Base-by-base conservation (phyloP, 2,888 invertebrate species). In the Amblyteles armatorius region DNA sequence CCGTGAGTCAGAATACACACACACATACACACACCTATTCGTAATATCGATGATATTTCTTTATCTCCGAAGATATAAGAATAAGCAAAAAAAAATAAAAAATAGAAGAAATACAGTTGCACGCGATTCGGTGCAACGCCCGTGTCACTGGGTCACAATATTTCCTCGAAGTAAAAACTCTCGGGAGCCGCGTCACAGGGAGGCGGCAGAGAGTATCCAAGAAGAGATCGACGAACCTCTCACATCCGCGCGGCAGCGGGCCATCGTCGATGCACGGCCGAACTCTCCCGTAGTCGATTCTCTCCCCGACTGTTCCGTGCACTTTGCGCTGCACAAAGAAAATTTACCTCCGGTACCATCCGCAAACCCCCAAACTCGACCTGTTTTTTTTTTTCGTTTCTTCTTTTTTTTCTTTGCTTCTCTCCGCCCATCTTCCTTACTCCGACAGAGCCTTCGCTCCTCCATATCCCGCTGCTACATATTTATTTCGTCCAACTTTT, bases 401-500 rank as follows among this genome's bases (percentile, higher is more conserved):
- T 36, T 36, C 73, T 36, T 57, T 48, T 60, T 36, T 36, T 57
- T 48, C 44, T 36, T 36, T 22, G 9, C 48, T 11, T 29, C 16
- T 33, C n/a, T n/a, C 26, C 40, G 4, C 26, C 52, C 29, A 55
- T 68, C 26, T 72, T 63, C 33, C 50, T 73, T 68, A 19, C 71
- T 40, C 19, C 63, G 74, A 76, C 73, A 67, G 60, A 79, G 55
- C 52, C 83, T 57, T 68, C 22, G 48, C 80, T 77, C 60, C 60
- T 33, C 72, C 55, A 84, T 81, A 83, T 78, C 80, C 86, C 80
- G 79, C 82, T 86, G 82, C 82, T 88, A 88, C 84, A 87, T 88
- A 88, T 88, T 88, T 88, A 87, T 87, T 87, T 88, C 78, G 84
- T 83, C 84, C 81, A 86, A 88, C 84, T 87, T 86, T 86, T 87